Evolutionary conservation across 2,888 invertebrate genomes (phyloP), one percentile per base, ranked within the genome.

Genomic region (Caenorhabditis sulstoni): DNA sequence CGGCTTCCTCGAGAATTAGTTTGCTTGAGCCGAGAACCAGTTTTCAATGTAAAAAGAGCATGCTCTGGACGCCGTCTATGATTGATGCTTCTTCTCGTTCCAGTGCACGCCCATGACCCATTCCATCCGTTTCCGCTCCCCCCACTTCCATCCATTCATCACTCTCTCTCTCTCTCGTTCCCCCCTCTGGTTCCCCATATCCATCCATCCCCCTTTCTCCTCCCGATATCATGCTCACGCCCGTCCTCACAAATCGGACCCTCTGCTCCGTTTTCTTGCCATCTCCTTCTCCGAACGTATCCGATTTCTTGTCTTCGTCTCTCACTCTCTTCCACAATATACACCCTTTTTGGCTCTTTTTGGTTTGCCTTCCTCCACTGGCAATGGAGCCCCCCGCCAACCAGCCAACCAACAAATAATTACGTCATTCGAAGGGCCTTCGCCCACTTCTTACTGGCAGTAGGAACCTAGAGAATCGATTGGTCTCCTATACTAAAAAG

Each of bases 401-500:
- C 20, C 14, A 37, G 41, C 23, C 23, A 35, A 18, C 53, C 68
- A 59, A 58, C 70, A 70, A 70, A 70, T 70, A 70, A 70, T 70
- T 70, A 70, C 70, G 70, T 70, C 70, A 70, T 70, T 70, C 44
- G 37, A 4, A 20, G 7, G 47, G 35, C 22, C 20, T 49, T 44
- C 47, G 8, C 52, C 29, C 52, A 12, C 29, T 52, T 52, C 23
- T 41, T 9, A 5, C 11, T 52, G 14, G 29, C 7, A 29, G 29
- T 7, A 29, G 29, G 3, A 29, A 29, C 29, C 29, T 29, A 29
- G 29, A 29, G 29, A 29, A 29, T 29, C 29, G 29, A 29, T 29
- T 52, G 18, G 14, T 22, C 23, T 52, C 11, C 20, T 8, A 8
- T 20, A 29, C 29, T 7, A 29, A 3, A 29, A 29, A 29, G 4